Conservation (phyloP, 2,113 vertebrate genomes). For the Lophura nycthemera region DNA sequence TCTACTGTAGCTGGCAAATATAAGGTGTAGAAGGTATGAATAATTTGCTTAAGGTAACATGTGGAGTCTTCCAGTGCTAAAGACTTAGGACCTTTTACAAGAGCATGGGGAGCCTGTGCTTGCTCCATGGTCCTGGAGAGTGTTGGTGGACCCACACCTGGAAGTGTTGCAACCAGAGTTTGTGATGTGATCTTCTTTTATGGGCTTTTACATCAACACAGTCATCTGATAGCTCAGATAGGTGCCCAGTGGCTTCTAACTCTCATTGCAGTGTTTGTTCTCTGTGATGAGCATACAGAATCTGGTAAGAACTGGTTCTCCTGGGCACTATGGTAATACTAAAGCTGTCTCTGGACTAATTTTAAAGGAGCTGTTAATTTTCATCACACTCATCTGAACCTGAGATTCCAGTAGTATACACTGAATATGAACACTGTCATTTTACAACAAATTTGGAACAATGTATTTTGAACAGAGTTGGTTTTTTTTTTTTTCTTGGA, state of each 20-base stretch:
- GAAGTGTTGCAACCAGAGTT: not conserved
- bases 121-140: not conserved
- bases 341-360: conserved; percentile 30
- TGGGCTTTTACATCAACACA: not conserved
- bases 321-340: conserved; percentile 3
- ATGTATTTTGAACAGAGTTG: not conserved
- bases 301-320: not conserved
- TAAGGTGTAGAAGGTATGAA: not conserved
- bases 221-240: not conserved
- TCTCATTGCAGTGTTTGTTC: not conserved
- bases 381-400: not conserved
- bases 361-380: conserved; percentile 32
- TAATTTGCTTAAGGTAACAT: not conserved
- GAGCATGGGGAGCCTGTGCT: not conserved
- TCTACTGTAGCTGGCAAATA: not conserved
- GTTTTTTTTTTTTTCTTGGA: not conserved
- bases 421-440: not conserved
- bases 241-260: not conserved
- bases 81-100: not conserved
- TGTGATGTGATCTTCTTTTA: not conserved
- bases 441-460: not conserved
- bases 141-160: accelerated
- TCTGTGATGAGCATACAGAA: not conserved
- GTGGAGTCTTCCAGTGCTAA: not conserved
- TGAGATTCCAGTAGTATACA: not conserved